Conservation (phyloP, 2,797 vertebrate genomes). For the Brachyrhaphis roseni region DNA sequence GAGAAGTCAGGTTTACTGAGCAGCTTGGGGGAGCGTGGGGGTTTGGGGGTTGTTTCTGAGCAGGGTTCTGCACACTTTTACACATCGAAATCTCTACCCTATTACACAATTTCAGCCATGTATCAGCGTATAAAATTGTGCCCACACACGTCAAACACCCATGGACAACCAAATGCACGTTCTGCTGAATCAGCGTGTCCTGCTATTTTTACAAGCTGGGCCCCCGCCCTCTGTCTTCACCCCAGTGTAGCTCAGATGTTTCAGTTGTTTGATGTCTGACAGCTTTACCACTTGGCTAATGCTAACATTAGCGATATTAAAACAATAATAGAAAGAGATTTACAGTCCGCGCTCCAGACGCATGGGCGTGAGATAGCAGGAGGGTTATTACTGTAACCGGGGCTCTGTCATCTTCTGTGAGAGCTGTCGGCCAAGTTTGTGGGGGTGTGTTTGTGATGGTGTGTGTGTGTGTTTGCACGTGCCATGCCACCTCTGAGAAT, state of each 20-base stretch:
- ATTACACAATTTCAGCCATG: slow-evolving; percentile 11
- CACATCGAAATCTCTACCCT: slow-evolving; percentile 26
- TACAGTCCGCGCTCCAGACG: slow-evolving; percentile 63
- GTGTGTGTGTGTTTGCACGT: slow-evolving; percentile 30
- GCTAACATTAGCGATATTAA: slow-evolving; percentile 70
- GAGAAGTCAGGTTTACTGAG: slow-evolving; percentile 65
- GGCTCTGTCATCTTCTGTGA: slow-evolving; percentile 59
- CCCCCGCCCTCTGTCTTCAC: slow-evolving; percentile 60
- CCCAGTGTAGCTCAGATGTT: slow-evolving; percentile 57
- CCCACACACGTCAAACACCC: slow-evolving; percentile 36
- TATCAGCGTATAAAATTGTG: slow-evolving; percentile 35
- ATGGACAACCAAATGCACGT: slow-evolving; percentile 1
- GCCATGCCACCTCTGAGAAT: slow-evolving; percentile 30
- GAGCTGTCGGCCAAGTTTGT: slow-evolving; percentile 43
- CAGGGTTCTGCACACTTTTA: slow-evolving; percentile 63
- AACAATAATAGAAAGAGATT: slow-evolving; percentile 71
- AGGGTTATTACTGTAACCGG: slow-evolving; percentile 57
- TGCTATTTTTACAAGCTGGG: slow-evolving; percentile 74
- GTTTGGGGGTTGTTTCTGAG: slow-evolving; percentile 62
- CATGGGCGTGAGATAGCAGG: slow-evolving; percentile 64
- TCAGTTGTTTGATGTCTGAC: slow-evolving; percentile 61
- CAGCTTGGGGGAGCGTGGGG: slow-evolving; percentile 38
- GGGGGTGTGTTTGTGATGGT: slow-evolving; percentile 3
- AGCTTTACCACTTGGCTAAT: slow-evolving; percentile 65
- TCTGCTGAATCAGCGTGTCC: slow-evolving; percentile 71